phyloP scores from a whole-genome alignment of 2,888 invertebrate genomes.

The Tetanocera ferruginea region DNA sequence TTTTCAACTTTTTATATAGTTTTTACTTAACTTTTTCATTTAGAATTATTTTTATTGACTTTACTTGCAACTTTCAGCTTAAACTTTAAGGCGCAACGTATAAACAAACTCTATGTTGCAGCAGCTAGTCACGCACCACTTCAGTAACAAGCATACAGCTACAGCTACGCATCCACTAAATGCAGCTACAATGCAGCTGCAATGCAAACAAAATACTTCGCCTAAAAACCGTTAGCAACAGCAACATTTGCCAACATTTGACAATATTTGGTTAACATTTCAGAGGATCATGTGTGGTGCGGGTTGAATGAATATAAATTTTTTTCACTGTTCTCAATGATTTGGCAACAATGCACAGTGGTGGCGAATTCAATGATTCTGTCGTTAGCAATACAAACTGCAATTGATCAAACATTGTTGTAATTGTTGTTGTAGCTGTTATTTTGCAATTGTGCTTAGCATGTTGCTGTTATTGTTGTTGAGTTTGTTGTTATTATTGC shows the following conservation, averaged over 20 bases:
- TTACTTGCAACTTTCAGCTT: too few relatives aligned
- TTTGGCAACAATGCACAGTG: background rate
- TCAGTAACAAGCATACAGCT: too few relatives aligned
- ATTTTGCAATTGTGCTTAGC: background rate
- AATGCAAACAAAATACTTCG: background rate
- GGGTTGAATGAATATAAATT: too few relatives aligned
- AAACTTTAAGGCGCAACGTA: too few relatives aligned
- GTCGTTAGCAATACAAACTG: background rate
- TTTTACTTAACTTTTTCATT: too few relatives aligned
- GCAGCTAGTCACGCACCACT: too few relatives aligned
- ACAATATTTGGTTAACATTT: background rate
- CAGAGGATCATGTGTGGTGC: too few relatives aligned
- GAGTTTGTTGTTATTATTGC: background rate
- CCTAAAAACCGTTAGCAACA: background rate
- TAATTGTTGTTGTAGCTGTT: background rate
- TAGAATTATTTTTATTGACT: too few relatives aligned
- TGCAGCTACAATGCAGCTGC: background rate
- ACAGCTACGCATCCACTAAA: too few relatives aligned
- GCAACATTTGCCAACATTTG: background rate
- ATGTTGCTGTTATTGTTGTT: background rate
- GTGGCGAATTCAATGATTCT: slow-evolving; percentile 16
- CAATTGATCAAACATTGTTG: slow-evolving; percentile 22
- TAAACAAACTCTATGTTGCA: too few relatives aligned
- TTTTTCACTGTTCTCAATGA: too few relatives aligned
- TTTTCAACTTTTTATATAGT: too few relatives aligned